Evolutionary conservation across 2,888 invertebrate genomes (phyloP), one percentile per base, ranked within the genome.

Genomic region (Alitta virens): DNA sequence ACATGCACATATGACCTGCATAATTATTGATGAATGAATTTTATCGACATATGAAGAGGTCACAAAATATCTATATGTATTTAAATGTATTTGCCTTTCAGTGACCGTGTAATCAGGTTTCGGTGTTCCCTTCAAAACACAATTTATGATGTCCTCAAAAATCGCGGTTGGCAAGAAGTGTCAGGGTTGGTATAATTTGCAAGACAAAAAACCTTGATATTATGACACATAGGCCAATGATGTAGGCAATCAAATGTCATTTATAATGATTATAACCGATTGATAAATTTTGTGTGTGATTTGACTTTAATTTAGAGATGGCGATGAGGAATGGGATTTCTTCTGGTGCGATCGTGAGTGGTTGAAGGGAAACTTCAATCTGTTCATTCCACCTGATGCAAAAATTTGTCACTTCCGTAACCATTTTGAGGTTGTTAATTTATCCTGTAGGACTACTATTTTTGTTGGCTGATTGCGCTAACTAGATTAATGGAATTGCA

Each of bases 101-200:
- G 67, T 51, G 68, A 67, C 33, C 53, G 69, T 33, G 51, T 53
- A 12, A 79, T 82, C 24, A 69, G 80, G 25, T 82, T 77, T 70
- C 75, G 74, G 66, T 81, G 80, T 63, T 78, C 76, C 12, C 66
- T 82, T 49, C 77, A 78, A 64, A 82, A 82, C 67, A 78, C 80
- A 1, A 79, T 81, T 40, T 67, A 78, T 12, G 82, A 82, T 72
- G 82, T 81, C 5, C 63, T 82, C 40, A 71, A 74, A 58, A 73
- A 68, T 16, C 67, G 82, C 26, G 81, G 82, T 0, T 82, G 82
- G 82, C 76, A 78, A 55, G 82, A 82, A 64, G 77, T 78, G 2
- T 68, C 71, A 14, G 76, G 75, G 80, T 80, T 72, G 64, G 72
- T 61, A 27, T 55, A 25, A n/a, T n/a, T n/a, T n/a, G n/a, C n/a